A percentile compares a stretch with the other conserved stretches of the same genome.
phyloP scores from a whole-genome alignment of 2,797 vertebrate genomes.

The Austrolebias charrua region DNA sequence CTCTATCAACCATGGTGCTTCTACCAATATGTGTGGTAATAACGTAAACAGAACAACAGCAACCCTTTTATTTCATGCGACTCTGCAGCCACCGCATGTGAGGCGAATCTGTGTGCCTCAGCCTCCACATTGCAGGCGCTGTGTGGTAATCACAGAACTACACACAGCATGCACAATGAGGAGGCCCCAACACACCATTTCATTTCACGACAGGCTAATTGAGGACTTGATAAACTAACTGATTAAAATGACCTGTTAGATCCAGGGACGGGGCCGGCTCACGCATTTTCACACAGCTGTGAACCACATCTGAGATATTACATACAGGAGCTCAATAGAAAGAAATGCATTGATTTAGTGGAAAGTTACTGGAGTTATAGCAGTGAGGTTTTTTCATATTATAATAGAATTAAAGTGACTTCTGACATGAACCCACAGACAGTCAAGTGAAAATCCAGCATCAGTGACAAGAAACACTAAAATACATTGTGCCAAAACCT shows the following conservation, averaged over 20 bases:
- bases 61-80: not conserved
- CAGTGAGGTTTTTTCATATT: not conserved
- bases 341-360: not conserved
- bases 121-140: conserved; percentile 91
- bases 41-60: not conserved
- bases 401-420: not conserved
- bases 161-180: conserved; percentile 94
- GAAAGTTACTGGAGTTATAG: not conserved
- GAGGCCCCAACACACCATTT: conserved; percentile 63
- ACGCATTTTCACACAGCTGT: not conserved
- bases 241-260: conserved; percentile 20
- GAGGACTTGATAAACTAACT: conserved; percentile 18
- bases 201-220: conserved; percentile 13
- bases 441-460: not conserved
- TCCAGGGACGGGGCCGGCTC: not conserved
- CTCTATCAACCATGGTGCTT: not conserved
- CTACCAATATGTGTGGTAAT: not conserved
- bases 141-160: conserved; percentile 77
- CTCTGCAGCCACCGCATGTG: not conserved
- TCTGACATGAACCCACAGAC: not conserved
- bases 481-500: too few species aligned
- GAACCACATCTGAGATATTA: not conserved
- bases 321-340: not conserved
- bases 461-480: too few species aligned
- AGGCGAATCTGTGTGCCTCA: conserved; percentile 61